A percentile compares a stretch with the other conserved stretches of the same genome.
These are phyloP conservation scores for Cariama cristata DNA, from an alignment of 2,113 vertebrate genomes.

Conservation along the genomic window DNA sequence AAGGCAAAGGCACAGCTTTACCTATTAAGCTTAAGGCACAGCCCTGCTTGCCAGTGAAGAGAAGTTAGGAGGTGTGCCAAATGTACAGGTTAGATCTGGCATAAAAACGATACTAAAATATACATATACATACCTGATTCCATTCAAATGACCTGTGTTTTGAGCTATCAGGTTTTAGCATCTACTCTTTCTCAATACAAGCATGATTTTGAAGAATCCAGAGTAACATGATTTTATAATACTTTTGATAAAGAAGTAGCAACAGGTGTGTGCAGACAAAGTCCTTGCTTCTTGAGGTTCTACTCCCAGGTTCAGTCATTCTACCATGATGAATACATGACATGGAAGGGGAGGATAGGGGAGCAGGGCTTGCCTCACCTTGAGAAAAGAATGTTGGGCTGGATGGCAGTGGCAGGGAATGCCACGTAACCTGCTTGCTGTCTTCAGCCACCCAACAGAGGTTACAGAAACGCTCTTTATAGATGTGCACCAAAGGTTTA, in stretches of 20 bases:
- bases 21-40: background rate
- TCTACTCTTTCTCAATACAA: background rate
- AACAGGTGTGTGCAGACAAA: background rate
- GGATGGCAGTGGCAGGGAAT: background rate
- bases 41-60: background rate
- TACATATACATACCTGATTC: background rate
- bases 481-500: background rate
- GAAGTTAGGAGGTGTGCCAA: background rate
- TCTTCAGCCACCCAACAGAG: background rate
- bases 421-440: background rate
- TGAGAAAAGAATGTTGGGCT: background rate
- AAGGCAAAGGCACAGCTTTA: background rate
- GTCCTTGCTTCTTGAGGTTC: background rate
- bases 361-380: background rate
- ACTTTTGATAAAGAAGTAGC: background rate
- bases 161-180: background rate
- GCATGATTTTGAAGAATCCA: background rate
- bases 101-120: background rate
- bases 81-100: background rate
- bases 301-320: background rate
- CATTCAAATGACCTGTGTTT: background rate
- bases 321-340: background rate
- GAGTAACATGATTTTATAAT: background rate
- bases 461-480: background rate
- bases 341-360: background rate